phyloP scores from a whole-genome alignment of 2,797 vertebrate species.

The Argya squamiceps region DNA sequence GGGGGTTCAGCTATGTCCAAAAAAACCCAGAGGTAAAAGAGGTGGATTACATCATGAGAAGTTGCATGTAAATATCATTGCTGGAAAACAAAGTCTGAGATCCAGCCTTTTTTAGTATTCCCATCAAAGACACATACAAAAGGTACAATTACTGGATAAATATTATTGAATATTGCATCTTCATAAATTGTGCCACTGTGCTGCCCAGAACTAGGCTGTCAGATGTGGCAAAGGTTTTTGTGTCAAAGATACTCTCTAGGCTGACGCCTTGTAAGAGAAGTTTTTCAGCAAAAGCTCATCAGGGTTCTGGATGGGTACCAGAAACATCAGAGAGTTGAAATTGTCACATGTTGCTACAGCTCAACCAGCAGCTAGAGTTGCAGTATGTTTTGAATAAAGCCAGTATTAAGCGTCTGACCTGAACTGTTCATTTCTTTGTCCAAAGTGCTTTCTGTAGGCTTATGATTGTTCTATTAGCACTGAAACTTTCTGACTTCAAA shows the following conservation, averaged over 20 bases:
- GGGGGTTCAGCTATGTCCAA: rapidly evolving
- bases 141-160: background rate
- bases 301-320: background rate
- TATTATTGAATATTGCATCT: background rate
- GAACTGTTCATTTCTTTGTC: background rate
- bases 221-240: background rate
- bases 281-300: background rate
- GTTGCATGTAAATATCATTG: background rate
- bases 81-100: background rate
- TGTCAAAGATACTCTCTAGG: background rate
- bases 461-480: background rate
- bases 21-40: background rate
- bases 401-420: background rate
- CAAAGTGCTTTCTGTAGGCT: background rate
- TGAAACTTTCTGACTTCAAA: background rate
- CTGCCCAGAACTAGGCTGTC: background rate
- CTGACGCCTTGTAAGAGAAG: background rate
- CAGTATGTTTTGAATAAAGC: background rate
- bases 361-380: background rate
- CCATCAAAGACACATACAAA: background rate
- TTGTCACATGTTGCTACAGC: background rate
- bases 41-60: background rate
- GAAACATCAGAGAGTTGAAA: background rate
- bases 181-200: background rate
- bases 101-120: background rate